A percentile compares a stretch with the other conserved stretches of the same genome.
Conservation (phyloP, 2,888 invertebrate genomes). For the Phengaris arion region DNA sequence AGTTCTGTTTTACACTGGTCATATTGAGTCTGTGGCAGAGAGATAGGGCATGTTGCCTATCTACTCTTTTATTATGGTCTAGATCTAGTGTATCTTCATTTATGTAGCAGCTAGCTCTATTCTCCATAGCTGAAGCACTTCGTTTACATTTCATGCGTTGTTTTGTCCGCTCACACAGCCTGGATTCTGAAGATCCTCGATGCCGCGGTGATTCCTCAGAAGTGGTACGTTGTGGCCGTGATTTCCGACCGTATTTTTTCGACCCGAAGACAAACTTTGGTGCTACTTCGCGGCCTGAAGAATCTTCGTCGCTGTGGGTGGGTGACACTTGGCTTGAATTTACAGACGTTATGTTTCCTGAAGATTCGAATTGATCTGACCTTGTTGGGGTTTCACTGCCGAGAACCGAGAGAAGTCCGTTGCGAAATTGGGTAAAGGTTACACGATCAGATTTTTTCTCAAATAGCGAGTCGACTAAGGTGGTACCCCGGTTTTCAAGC, state of each 20-base stretch:
- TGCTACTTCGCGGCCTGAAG: conserved; percentile 84
- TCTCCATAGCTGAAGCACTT: conserved; percentile 59
- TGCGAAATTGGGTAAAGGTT: conserved; percentile 87
- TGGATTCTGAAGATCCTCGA: conserved; percentile 59
- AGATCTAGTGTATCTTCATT: conserved; percentile 44
- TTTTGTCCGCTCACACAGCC: conserved; percentile 49
- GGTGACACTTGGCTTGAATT: conserved; percentile 43
- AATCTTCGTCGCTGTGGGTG: conserved; percentile 69
- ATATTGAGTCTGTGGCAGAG: conserved; percentile 64
- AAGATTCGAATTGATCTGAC: conserved; percentile 40
- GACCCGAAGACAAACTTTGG: conserved; percentile 86
- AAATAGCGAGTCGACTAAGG: conserved; percentile 81
- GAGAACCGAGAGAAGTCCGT: conserved; percentile 85
- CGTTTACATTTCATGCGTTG: conserved; percentile 55
- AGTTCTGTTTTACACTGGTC: conserved; percentile 58
- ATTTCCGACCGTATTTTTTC: conserved; percentile 87
- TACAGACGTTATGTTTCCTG: conserved; percentile 45
- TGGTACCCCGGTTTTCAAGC: conserved; percentile 84
- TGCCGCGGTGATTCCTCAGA: conserved; percentile 46
- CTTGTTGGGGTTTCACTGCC: conserved; percentile 70
- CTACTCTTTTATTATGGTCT: conserved; percentile 60
- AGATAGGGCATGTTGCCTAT: conserved; percentile 57
- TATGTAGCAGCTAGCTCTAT: conserved; percentile 39
- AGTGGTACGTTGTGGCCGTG: conserved; percentile 76
- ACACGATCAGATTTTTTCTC: conserved; percentile 69